Evolutionary conservation across 2,888 invertebrate genomes (phyloP), one percentile per base, ranked within the genome.

Genomic region (Dryobota labecula): DNA sequence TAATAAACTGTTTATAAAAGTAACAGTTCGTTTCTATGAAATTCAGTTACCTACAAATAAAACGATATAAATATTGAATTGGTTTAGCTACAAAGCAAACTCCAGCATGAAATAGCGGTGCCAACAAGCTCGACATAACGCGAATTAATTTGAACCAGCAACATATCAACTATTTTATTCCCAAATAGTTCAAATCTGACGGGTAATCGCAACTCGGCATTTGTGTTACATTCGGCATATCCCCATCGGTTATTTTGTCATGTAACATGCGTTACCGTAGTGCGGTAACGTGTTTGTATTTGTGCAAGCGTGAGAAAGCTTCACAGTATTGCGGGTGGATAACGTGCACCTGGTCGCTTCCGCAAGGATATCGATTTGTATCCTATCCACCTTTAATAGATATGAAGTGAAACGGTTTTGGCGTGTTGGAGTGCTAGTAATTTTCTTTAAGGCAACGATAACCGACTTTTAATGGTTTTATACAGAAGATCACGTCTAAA

Each of bases 251-350:
- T 71, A 62, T 79, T 60, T 73, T 62, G 58, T 56, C n/a, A 70
- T 63, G 61, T 74, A 60, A 58, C 68, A 63, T 70, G 65, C 70
- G 51, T 54, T 53, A 56, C 56, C 18, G 62, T 74, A 76, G 56
- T 64, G 63, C 60, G 70, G 66, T 83, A 62, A 69, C 61, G 57
- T 75, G 65, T 79, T 74, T 73, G 76, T 83, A 77, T 84, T 65
- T 84, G 85, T 85, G 82, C 77, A 86, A 88, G 80, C 88, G 89
- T 90, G 91, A 87, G 90, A 90, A 89, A 86, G 70, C 69, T 70
- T 33, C 36, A 45, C 73, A 18, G 54, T 73, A 67, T 67, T 80
- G 78, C 67, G 66, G 70, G 65, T 72, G 77, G 62, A 76, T 74
- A 79, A 65, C 68, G 70, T 84, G 84, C 87, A 88, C 89, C 90